These are phyloP conservation scores for Macrotis lagotis DNA, from an alignment of 2,113 vertebrate genomes.

Conservation along the genomic window DNA sequence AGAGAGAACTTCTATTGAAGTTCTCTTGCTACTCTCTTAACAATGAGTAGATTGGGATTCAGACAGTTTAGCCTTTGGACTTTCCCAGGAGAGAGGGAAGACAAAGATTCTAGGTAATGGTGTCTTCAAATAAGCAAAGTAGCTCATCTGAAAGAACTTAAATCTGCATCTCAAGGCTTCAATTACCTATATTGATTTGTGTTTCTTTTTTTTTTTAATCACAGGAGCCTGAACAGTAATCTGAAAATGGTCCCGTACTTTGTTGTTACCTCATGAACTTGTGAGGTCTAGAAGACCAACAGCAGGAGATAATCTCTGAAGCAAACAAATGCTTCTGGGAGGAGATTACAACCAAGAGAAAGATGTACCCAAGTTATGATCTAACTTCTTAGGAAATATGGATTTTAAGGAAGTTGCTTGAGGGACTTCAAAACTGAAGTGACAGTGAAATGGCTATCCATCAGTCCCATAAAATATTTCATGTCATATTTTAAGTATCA, in stretches of 20 bases:
- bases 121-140: background rate
- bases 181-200: background rate
- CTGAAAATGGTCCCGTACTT: background rate
- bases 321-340: background rate
- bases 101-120: background rate
- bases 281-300: background rate
- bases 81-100: background rate
- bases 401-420: background rate
- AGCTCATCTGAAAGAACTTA: background rate
- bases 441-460: background rate
- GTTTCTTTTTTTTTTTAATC: background rate
- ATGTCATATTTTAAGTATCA: background rate
- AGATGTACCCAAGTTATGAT: background rate
- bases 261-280: background rate
- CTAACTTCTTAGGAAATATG: background rate
- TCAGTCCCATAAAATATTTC: background rate
- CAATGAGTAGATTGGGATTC: background rate
- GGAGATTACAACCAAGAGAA: background rate
- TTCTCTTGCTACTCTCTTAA: background rate
- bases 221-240: background rate
- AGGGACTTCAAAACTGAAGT: background rate
- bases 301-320: background rate
- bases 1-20: background rate
- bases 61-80: background rate
- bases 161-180: background rate